Conservation (phyloP, 2,113 vertebrate genomes). For the Brienomyrus longianalis region DNA sequence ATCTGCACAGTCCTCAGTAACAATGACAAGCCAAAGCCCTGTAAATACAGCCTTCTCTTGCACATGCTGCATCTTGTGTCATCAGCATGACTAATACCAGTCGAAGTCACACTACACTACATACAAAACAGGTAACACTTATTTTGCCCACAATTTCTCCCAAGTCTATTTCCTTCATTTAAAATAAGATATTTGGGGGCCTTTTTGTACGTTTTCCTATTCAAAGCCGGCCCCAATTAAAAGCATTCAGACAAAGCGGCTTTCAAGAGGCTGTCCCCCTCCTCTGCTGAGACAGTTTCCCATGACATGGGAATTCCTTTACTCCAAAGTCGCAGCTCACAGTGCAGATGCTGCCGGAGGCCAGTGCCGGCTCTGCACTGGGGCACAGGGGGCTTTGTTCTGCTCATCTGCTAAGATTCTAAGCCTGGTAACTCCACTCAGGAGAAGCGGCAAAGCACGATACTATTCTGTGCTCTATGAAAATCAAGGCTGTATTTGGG, state of each 20-base stretch:
- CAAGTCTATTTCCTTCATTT: slow-evolving; percentile 35
- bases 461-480: not conserved
- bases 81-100: not conserved
- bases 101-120: slow-evolving; percentile 9
- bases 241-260: slow-evolving; percentile 40
- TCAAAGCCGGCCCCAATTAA: slow-evolving; percentile 43
- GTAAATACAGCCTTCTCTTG: slow-evolving; percentile 37
- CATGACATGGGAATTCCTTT: slow-evolving; percentile 49
- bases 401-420: slow-evolving; percentile 37
- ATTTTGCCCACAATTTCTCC: slow-evolving; percentile 17
- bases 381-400: slow-evolving; percentile 47
- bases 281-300: slow-evolving; percentile 35
- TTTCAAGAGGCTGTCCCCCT: slow-evolving; percentile 40
- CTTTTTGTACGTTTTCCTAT: slow-evolving; percentile 42
- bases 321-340: slow-evolving; percentile 37
- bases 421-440: slow-evolving; percentile 3
- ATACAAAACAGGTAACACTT: slow-evolving; percentile 1
- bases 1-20: slow-evolving; percentile 41
- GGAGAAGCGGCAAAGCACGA: not conserved
- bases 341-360: slow-evolving; percentile 18
- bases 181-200: slow-evolving; percentile 36
- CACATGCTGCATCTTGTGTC: slow-evolving; percentile 16
- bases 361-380: slow-evolving; percentile 17
- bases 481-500: not conserved
- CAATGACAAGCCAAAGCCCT: slow-evolving; percentile 41